A percentile compares a stretch with the other conserved stretches of the same genome.
These are phyloP conservation scores for Sebastes taczanowskii DNA, from an alignment of 2,797 vertebrate species.

Conservation along the genomic window DNA sequence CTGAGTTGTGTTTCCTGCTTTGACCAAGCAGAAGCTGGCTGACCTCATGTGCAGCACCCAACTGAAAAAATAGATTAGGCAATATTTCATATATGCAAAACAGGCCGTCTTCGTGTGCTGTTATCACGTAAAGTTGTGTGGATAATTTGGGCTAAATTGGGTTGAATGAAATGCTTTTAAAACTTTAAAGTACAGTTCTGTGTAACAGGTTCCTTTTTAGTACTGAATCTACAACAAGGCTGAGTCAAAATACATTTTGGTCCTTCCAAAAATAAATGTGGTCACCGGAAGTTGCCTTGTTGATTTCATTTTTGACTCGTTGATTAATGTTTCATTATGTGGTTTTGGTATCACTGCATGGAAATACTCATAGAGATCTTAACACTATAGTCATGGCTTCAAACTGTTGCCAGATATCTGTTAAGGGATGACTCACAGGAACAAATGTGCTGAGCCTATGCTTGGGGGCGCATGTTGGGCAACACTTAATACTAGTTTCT, in stretches of 20 bases:
- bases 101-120: background rate
- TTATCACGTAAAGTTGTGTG: background rate
- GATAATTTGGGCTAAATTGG: background rate
- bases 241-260: background rate
- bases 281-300: background rate
- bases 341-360: background rate
- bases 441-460: background rate
- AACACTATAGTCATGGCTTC: background rate
- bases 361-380: background rate
- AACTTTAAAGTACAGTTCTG: background rate
- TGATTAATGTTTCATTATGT: background rate
- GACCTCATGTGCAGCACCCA: constrained; percentile 52
- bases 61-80: constrained; percentile 39
- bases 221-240: background rate
- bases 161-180: background rate
- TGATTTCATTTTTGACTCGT: background rate
- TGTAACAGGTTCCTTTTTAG: background rate
- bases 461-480: too few species aligned
- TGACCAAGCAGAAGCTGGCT: constrained; percentile 69
- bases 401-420: background rate
- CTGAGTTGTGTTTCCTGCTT: constrained; percentile 73
- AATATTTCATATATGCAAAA: constrained; percentile 39
- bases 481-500: background rate
- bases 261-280: background rate
- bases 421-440: constrained; percentile 30